These are phyloP conservation scores for Gymnocephalus cernua DNA, from an alignment of 2,113 vertebrate species.

Conservation along the genomic window DNA sequence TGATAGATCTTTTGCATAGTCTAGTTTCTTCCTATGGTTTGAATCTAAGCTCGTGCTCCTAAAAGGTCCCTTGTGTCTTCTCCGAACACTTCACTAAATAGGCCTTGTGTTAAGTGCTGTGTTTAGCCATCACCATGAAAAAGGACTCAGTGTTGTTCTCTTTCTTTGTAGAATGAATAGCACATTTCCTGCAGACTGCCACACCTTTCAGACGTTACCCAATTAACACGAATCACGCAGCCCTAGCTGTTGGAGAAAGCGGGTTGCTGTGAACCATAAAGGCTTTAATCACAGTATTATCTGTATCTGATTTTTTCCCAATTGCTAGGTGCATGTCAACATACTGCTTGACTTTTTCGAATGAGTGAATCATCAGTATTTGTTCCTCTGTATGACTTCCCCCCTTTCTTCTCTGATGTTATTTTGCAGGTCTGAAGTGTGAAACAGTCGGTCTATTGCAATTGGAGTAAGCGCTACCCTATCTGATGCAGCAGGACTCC, in stretches of 20 bases:
- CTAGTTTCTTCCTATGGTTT: background rate
- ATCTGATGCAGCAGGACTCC: constrained; percentile 30
- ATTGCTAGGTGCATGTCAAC: background rate
- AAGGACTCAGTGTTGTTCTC: background rate
- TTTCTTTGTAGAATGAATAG: background rate
- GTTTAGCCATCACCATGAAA: background rate
- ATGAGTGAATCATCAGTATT: background rate
- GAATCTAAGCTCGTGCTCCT: background rate
- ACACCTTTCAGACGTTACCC: background rate
- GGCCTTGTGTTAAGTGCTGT: background rate
- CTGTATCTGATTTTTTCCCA: background rate
- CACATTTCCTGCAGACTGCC: background rate
- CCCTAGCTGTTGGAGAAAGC: background rate
- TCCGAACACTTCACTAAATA: background rate
- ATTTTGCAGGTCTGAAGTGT: constrained; percentile 44
- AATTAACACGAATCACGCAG: background rate
- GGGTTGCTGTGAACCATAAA: background rate
- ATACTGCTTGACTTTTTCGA: background rate
- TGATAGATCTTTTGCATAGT: background rate
- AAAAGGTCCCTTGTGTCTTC: background rate
- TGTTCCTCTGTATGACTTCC: background rate
- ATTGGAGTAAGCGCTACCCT: constrained; percentile 17
- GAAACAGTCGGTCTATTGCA: constrained; percentile 26
- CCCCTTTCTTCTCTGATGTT: background rate
- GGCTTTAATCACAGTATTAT: background rate